phyloP scores from a whole-genome alignment of 2,797 vertebrate genomes.

The Helarctos malayanus region DNA sequence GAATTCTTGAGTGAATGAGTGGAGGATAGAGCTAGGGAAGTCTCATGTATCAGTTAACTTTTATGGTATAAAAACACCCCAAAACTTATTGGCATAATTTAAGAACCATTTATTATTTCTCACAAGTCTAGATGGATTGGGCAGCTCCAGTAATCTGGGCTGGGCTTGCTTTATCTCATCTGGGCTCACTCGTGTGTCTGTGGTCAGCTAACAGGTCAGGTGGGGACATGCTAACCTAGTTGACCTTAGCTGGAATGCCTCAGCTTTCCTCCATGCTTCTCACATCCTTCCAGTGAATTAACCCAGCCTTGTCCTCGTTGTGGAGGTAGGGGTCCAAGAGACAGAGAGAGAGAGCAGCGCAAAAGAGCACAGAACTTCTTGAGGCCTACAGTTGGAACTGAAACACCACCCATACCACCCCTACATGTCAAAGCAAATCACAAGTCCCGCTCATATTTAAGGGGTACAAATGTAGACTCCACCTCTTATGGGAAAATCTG shows the following conservation, averaged over 20 bases:
- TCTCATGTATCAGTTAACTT: background rate
- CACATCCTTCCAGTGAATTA: background rate
- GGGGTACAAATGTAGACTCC: background rate
- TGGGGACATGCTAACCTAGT: background rate
- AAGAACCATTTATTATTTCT: background rate
- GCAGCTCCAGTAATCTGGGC: background rate
- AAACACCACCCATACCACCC: background rate
- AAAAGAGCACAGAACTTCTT: background rate
- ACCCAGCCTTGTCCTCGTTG: background rate
- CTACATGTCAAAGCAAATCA: background rate
- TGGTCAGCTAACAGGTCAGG: background rate
- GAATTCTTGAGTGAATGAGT: background rate
- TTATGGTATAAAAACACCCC: background rate
- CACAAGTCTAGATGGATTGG: background rate
- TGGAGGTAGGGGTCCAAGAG: background rate
- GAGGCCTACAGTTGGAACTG: background rate
- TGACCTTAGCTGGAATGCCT: background rate
- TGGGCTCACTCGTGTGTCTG: background rate
- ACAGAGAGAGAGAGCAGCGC: background rate
- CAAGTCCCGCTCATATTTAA: background rate
- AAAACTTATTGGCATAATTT: background rate
- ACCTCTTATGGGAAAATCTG: background rate
- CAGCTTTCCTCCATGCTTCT: background rate
- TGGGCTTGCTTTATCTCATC: background rate
- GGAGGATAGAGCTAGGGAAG: background rate